These are phyloP conservation scores for Pipistrellus pipistrellus DNA, from an alignment of 2,797 vertebrate genomes.

Conservation along the genomic window DNA sequence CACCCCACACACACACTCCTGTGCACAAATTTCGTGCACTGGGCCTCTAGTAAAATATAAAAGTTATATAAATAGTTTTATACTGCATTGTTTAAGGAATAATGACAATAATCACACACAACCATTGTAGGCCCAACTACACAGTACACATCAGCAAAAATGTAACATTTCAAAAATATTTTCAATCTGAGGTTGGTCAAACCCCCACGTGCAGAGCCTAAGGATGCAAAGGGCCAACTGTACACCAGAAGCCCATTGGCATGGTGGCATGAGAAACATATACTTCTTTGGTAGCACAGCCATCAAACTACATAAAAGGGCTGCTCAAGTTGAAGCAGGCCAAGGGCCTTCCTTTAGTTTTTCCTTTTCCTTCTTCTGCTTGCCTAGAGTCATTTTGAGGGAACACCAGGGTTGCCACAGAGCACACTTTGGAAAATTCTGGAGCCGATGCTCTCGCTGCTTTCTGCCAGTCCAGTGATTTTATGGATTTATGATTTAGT, in stretches of 20 bases:
- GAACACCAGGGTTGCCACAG: background rate
- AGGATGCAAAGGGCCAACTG: background rate
- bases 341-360: background rate
- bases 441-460: background rate
- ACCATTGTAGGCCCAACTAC: background rate
- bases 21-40: too few species aligned
- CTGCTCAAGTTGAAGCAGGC: background rate
- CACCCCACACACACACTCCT: too few species aligned
- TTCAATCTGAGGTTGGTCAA: background rate
- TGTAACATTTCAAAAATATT: background rate
- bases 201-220: background rate
- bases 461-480: background rate
- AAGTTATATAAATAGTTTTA: background rate
- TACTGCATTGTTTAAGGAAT: background rate
- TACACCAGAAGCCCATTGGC: background rate
- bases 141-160: background rate
- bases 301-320: background rate
- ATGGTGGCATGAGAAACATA: background rate
- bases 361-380: background rate
- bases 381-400: background rate
- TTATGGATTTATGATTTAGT: slow-evolving; percentile 11
- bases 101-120: background rate
- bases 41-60: background rate
- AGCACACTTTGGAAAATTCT: background rate
- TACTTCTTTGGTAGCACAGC: background rate